Percentiles rank a stretch among this genome's conserved stretches.
phyloP scores from a whole-genome alignment of 2,888 invertebrate genomes.

The Metacarcinus magister region DNA sequence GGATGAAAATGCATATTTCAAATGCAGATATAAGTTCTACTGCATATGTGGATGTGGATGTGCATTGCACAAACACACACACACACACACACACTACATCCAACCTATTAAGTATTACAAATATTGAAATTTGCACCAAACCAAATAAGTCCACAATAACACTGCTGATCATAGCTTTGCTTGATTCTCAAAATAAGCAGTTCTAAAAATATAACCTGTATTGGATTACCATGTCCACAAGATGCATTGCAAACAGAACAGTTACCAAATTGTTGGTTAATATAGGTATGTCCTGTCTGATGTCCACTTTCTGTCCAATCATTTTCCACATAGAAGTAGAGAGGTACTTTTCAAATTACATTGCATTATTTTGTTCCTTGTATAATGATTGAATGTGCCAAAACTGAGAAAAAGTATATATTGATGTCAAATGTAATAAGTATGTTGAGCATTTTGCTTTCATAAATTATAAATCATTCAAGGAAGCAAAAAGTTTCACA shows the following conservation, averaged over 20 bases:
- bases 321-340: neutral
- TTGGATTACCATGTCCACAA: neutral
- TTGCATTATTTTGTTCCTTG: neutral
- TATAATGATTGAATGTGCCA: neutral
- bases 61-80: constrained; percentile 12
- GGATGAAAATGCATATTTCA: neutral
- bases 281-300: neutral
- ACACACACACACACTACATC: constrained; percentile 35
- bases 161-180: neutral
- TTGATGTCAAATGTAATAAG: neutral
- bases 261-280: neutral
- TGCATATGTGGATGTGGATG: neutral
- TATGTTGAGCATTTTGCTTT: neutral
- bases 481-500: neutral
- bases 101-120: neutral
- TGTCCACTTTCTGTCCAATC: neutral
- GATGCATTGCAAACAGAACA: constrained; percentile 20
- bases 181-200: neutral
- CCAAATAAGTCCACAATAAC: neutral
- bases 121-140: neutral
- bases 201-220: neutral
- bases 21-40: neutral
- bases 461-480: neutral
- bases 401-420: neutral
- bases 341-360: neutral